Evolutionary conservation across 2,797 vertebrate species (phyloP).

Genomic region (Pristis pectinata): DNA sequence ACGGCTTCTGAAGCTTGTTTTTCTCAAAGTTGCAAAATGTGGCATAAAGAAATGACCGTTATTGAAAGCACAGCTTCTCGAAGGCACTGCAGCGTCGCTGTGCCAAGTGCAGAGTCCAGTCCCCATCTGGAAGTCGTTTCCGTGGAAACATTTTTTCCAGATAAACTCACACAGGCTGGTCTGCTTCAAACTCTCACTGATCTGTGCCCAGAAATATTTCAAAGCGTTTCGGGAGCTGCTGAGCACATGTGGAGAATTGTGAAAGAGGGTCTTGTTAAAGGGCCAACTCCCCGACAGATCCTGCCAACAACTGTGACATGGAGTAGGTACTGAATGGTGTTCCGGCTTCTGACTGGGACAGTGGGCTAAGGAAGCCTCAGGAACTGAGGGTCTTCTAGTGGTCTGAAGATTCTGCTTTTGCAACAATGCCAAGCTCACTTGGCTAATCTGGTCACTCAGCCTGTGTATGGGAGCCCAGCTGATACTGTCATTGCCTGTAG

Average conservation of each 20-base stretch:
- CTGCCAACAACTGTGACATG: background rate
- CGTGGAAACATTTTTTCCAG: constrained; percentile 27
- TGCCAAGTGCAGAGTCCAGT: background rate
- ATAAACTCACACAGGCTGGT: background rate
- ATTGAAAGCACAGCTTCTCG: background rate
- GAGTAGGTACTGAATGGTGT: background rate
- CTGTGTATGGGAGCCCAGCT: background rate
- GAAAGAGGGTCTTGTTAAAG: constrained; percentile 29
- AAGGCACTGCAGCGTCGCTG: background rate
- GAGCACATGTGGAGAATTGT: constrained; percentile 25
- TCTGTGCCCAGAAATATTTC: background rate
- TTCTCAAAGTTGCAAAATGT: background rate
- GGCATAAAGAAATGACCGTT: background rate
- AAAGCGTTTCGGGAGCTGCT: background rate
- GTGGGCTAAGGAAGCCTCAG: background rate
- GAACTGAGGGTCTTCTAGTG: background rate
- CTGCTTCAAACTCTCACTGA: constrained; percentile 9
- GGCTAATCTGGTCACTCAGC: background rate
- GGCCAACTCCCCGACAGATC: background rate
- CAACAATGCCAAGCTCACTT: background rate
- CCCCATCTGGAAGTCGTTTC: constrained; percentile 17
- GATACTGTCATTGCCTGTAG: too few species aligned
- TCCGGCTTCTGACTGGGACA: background rate
- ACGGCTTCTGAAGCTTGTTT: background rate
- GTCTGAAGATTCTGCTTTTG: background rate